Evolutionary conservation across 2,113 vertebrate species (phyloP).

Genomic region (Macrotis lagotis): DNA sequence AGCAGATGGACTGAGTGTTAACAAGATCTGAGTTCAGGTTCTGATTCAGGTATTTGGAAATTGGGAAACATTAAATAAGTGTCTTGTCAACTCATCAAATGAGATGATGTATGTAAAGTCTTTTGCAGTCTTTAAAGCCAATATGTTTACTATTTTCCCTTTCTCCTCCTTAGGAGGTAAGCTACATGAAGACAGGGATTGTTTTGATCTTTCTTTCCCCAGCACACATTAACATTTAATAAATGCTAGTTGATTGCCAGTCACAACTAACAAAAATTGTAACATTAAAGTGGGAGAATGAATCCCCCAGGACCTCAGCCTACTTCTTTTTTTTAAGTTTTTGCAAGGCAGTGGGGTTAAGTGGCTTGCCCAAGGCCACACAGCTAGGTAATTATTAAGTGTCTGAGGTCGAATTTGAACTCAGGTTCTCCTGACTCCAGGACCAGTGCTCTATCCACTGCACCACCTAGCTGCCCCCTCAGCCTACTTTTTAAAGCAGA

Average conservation of each 20-base stretch:
- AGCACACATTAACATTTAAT: not conserved
- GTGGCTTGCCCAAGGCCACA: too few species aligned
- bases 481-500: not conserved
- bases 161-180: not conserved
- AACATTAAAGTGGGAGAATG: not conserved
- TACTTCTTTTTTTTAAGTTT: too few species aligned
- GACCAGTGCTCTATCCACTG: too few species aligned
- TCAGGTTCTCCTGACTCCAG: too few species aligned
- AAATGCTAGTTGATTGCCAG: not conserved
- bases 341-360: too few species aligned
- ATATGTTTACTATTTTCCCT: not conserved
- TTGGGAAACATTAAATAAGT: not conserved
- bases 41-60: not conserved
- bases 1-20: not conserved
- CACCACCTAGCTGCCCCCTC: too few species aligned
- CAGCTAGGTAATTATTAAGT: too few species aligned
- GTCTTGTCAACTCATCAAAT: not conserved
- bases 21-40: not conserved
- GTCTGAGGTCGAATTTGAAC: too few species aligned
- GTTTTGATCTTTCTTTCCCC: not conserved
- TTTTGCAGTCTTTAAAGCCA: not conserved
- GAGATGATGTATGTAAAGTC: not conserved
- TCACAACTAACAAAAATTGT: not conserved
- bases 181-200: not conserved
- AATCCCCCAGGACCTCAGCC: not conserved